Conservation (phyloP, 2,113 vertebrate genomes). For the Chloropsis hardwickii region DNA sequence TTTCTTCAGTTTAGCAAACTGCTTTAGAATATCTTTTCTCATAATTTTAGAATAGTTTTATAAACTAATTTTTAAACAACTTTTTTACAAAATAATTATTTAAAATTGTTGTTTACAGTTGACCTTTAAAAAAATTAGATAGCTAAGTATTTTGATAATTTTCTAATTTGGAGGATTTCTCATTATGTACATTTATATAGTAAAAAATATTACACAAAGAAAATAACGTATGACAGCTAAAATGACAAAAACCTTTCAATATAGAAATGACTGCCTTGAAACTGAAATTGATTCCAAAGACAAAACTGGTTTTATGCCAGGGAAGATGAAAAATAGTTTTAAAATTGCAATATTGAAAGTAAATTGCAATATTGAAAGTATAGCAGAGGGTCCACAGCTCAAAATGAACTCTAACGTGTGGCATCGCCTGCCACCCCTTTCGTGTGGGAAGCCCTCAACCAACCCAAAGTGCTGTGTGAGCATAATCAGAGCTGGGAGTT, state of each 20-base stretch:
- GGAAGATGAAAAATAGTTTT: background rate
- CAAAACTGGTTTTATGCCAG: background rate
- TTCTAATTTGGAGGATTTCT: background rate
- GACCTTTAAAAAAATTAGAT: background rate
- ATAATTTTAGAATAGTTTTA: background rate
- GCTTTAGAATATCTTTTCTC: background rate
- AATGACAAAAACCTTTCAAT: background rate
- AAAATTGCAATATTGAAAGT: background rate
- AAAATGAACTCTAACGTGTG: accelerated
- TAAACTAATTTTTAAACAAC: accelerated
- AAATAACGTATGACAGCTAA: background rate
- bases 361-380: background rate
- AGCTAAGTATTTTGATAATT: background rate
- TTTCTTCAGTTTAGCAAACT: background rate
- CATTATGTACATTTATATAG: background rate
- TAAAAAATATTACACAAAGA: background rate
- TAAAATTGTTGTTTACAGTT: background rate
- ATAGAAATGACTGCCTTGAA: background rate
- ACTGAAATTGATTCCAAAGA: background rate
- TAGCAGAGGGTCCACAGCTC: background rate
- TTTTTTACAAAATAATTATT: background rate
- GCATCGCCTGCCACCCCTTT: too few relatives aligned
- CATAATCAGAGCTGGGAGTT: background rate
- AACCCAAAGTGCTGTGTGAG: background rate
- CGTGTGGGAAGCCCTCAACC: background rate